Conservation (phyloP, 2,113 vertebrate genomes). For the Bos indicus region DNA sequence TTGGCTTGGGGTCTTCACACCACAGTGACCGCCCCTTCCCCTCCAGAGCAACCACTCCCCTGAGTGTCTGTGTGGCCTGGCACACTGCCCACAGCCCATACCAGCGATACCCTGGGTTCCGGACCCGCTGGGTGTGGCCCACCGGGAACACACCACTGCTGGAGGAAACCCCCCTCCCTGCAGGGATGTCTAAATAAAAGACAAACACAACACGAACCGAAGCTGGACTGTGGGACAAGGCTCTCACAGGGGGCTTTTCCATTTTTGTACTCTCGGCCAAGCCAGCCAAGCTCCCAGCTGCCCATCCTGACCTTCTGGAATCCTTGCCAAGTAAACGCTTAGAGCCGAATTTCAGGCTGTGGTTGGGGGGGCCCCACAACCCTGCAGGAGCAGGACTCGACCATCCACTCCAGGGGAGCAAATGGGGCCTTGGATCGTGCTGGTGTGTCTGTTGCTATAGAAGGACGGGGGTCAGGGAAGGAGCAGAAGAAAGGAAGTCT, state of each 20-base stretch:
- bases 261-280: neutral
- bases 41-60: neutral
- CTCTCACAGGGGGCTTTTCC: rapidly evolving
- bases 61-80: too few relatives aligned
- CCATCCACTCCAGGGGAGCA: neutral
- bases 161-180: neutral
- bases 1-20: neutral
- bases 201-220: rapidly evolving
- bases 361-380: rapidly evolving
- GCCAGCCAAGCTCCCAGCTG: neutral
- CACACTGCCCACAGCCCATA: neutral
- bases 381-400: too few relatives aligned
- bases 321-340: neutral
- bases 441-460: neutral
- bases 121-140: neutral
- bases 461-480: neutral
- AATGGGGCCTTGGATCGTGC: rapidly evolving
- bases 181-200: neutral
- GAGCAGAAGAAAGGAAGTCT: neutral
- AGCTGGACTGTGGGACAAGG: rapidly evolving
- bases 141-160: rapidly evolving
- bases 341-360: neutral
- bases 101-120: rapidly evolving
- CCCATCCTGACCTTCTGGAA: neutral
- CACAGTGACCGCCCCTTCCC: too few relatives aligned